Evolutionary conservation across 2,797 vertebrate species (phyloP).

Genomic region (Sebastes iracundus): DNA sequence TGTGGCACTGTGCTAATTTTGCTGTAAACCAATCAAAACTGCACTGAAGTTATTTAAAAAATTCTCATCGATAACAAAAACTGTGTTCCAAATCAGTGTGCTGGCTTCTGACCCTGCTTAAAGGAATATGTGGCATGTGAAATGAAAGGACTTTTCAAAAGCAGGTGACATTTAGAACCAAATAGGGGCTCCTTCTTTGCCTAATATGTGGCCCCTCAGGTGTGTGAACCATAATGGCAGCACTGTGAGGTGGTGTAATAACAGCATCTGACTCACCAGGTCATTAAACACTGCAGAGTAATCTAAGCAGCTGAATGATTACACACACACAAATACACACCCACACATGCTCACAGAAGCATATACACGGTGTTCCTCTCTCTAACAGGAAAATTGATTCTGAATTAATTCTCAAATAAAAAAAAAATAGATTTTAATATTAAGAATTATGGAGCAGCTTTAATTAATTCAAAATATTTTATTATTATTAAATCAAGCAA

Average conservation of each 20-base stretch:
- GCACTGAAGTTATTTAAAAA: background rate
- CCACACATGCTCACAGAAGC: background rate
- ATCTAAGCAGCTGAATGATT: constrained; percentile 14
- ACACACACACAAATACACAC: constrained; percentile 12
- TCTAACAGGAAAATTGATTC: background rate
- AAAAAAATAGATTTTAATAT: background rate
- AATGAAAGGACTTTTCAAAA: constrained; percentile 16
- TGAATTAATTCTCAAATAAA: background rate
- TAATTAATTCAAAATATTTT: background rate
- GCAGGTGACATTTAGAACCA: constrained; percentile 24
- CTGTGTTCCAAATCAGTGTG: background rate
- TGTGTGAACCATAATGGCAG: constrained; percentile 17
- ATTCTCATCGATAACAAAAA: background rate
- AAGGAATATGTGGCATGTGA: background rate
- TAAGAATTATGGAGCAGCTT: background rate
- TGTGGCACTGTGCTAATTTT: background rate
- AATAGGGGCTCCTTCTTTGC: constrained; percentile 2
- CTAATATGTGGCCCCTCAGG: background rate
- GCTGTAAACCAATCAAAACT: background rate
- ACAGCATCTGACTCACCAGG: constrained; percentile 36
- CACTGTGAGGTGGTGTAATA: constrained; percentile 20
- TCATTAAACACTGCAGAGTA: constrained; percentile 20
- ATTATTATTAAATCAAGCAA: background rate
- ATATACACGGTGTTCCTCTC: background rate
- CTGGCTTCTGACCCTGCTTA: background rate